Conservation (phyloP, 2,888 invertebrate genomes). For the Cordilura impudica region DNA sequence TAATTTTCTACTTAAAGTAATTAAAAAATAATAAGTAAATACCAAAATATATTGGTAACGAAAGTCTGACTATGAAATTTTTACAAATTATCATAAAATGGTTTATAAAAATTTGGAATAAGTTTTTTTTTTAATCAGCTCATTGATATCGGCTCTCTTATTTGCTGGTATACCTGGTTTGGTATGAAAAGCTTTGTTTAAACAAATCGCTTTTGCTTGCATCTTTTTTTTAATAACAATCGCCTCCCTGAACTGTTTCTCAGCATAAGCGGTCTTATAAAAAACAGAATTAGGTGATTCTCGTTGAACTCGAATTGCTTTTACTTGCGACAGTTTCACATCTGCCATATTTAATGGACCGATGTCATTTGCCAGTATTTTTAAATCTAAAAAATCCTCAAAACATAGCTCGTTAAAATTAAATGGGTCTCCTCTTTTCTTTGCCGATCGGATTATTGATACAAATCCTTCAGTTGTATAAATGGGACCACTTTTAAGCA, state of each 20-base stretch:
- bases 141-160: too few species aligned
- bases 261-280: constrained; percentile 16
- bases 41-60: too few species aligned
- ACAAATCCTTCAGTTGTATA: not conserved
- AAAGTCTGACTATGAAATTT: too few species aligned
- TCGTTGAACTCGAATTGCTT: constrained; percentile 20
- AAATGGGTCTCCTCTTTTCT: constrained; percentile 8
- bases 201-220: too few species aligned
- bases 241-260: constrained; percentile 20
- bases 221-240: constrained; percentile 25
- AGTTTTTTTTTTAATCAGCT: too few species aligned
- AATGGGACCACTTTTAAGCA: too few species aligned
- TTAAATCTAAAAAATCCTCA: constrained; percentile 7
- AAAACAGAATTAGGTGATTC: constrained; percentile 46
- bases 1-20: too few species aligned
- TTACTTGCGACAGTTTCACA: constrained; percentile 43
- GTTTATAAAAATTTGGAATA: too few species aligned
- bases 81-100: too few species aligned
- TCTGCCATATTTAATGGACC: constrained; percentile 41
- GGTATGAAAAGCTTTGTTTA: too few species aligned
- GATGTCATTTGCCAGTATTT: constrained; percentile 27
- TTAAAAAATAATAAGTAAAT: too few species aligned
- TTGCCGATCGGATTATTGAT: constrained; percentile 12
- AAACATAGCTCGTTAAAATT: constrained; percentile 2
- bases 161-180: too few species aligned